Conservation (phyloP, 2,888 invertebrate species). For the Omphaloscelis lunosa region DNA sequence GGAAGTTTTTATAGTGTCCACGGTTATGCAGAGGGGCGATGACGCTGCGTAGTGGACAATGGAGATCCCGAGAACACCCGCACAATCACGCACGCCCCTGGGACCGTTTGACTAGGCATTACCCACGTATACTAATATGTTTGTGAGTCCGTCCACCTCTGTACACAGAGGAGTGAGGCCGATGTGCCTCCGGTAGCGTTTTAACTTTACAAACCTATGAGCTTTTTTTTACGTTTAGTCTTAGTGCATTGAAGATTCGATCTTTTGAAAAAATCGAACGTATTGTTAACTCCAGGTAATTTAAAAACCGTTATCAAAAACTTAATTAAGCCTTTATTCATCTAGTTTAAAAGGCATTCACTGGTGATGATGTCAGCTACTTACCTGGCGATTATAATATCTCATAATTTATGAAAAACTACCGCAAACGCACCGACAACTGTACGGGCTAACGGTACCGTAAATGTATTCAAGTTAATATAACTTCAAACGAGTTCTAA, state of each 20-base stretch:
- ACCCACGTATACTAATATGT: slow-evolving; percentile 87
- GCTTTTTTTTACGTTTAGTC: not conserved
- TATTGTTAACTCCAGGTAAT: too few relatives aligned
- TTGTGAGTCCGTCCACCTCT: slow-evolving; percentile 76
- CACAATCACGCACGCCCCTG: slow-evolving; percentile 84
- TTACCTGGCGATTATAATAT: slow-evolving; percentile 23
- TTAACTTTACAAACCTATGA: slow-evolving; percentile 54
- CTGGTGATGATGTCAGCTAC: slow-evolving; percentile 19
- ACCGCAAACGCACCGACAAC: slow-evolving; percentile 52
- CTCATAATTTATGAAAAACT: slow-evolving; percentile 43
- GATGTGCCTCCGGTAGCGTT: slow-evolving; percentile 35
- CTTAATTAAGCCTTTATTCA: not conserved
- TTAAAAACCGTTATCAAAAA: slow-evolving; percentile 10
- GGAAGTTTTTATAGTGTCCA: slow-evolving; percentile 59
- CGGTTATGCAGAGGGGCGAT: slow-evolving; percentile 71
- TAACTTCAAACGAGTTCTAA: slow-evolving; percentile 83
- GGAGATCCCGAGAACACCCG: slow-evolving; percentile 81
- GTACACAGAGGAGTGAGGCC: slow-evolving; percentile 72
- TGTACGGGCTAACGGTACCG: slow-evolving; percentile 70
- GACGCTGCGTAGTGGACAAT: slow-evolving; percentile 69
- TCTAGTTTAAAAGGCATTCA: slow-evolving; percentile 20
- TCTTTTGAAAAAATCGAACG: not conserved
- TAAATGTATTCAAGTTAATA: slow-evolving; percentile 71
- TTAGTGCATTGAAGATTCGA: not conserved
- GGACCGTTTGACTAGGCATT: slow-evolving; percentile 85